These are phyloP conservation scores for Paralvinella palmiformis DNA, from an alignment of 1,140 invertebrate species.

Conservation along the genomic window DNA sequence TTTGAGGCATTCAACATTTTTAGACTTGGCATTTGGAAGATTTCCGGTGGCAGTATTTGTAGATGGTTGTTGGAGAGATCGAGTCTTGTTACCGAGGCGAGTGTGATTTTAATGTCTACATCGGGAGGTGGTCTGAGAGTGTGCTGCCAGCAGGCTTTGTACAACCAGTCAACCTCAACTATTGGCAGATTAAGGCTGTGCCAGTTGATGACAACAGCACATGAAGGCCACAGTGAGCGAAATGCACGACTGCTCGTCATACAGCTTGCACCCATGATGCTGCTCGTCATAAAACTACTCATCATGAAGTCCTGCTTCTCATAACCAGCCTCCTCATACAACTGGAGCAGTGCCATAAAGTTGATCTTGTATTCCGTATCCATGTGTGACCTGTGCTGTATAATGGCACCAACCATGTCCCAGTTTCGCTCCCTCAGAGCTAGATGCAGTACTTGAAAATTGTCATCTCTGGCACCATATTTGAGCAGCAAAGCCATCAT, in stretches of 20 bases:
- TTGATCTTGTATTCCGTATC: conserved; percentile 40
- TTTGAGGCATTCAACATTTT: conserved; percentile 76
- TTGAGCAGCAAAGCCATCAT: conserved; percentile 69
- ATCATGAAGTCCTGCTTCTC: conserved; percentile 3
- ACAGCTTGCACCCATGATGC: background rate
- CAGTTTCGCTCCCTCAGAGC: conserved; percentile 67
- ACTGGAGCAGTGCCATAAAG: background rate
- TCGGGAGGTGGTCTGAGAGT: background rate
- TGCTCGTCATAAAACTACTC: background rate
- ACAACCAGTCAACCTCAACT: conserved; percentile 70
- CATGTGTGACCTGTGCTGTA: conserved; percentile 33
- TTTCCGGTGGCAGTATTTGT: conserved; percentile 66
- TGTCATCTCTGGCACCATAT: conserved; percentile 80
- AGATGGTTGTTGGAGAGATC: conserved; percentile 90
- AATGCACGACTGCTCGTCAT: conserved; percentile 5
- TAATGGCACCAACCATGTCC: conserved; percentile 62
- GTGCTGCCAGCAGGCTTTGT: conserved; percentile 62
- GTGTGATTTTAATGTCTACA: conserved; percentile 60
- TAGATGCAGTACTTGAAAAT: conserved; percentile 71
- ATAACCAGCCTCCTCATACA: background rate
- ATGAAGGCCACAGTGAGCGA: conserved; percentile 57
- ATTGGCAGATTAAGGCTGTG: conserved; percentile 61
- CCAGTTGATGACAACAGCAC: conserved; percentile 91
- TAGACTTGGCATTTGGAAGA: conserved; percentile 77
- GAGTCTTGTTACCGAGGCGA: conserved; percentile 85